These are phyloP conservation scores for Schizotus pectinicornis DNA, from an alignment of 2,888 invertebrate species.

Conservation along the genomic window DNA sequence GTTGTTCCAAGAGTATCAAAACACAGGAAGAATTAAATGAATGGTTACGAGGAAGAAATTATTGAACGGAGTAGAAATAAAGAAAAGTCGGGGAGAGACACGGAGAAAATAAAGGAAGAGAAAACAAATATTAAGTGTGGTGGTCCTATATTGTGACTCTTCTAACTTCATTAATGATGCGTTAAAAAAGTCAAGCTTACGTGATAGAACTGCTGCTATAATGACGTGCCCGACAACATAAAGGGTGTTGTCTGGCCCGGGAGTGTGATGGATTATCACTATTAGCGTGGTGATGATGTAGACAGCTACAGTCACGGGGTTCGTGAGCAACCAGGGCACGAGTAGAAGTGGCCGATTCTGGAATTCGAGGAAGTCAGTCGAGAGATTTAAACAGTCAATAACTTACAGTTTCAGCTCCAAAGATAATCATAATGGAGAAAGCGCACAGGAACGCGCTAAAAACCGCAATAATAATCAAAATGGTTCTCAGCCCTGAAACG, in stretches of 20 bases:
- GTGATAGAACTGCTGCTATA: slow-evolving; percentile 40
- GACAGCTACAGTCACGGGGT: slow-evolving; percentile 46
- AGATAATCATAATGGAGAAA: slow-evolving; percentile 54
- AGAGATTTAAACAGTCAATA: background rate
- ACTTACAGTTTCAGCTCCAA: slow-evolving; percentile 56
- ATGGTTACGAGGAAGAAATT: too few relatives aligned
- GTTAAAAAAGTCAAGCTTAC: slow-evolving; percentile 47
- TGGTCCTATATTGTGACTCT: too few relatives aligned
- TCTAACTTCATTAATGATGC: too few relatives aligned
- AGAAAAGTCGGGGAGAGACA: too few relatives aligned
- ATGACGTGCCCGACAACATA: slow-evolving; percentile 51
- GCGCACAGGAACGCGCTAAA: slow-evolving; percentile 50
- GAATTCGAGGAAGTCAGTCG: slow-evolving; percentile 32
- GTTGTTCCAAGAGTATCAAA: too few relatives aligned
- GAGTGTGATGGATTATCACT: slow-evolving; percentile 48
- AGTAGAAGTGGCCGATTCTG: slow-evolving; percentile 53
- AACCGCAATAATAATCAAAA: slow-evolving; percentile 50
- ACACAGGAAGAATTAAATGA: too few relatives aligned
- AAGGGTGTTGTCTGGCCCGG: slow-evolving; percentile 41
- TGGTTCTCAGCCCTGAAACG: slow-evolving; percentile 48
- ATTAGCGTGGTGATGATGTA: slow-evolving; percentile 50
- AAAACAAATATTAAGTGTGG: too few relatives aligned
- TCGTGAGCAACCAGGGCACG: slow-evolving; percentile 52
- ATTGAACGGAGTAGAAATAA: too few relatives aligned
- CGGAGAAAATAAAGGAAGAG: too few relatives aligned